These are phyloP conservation scores for Styela plicata DNA, from an alignment of 23 tunicate genomes.

Conservation along the genomic window DNA sequence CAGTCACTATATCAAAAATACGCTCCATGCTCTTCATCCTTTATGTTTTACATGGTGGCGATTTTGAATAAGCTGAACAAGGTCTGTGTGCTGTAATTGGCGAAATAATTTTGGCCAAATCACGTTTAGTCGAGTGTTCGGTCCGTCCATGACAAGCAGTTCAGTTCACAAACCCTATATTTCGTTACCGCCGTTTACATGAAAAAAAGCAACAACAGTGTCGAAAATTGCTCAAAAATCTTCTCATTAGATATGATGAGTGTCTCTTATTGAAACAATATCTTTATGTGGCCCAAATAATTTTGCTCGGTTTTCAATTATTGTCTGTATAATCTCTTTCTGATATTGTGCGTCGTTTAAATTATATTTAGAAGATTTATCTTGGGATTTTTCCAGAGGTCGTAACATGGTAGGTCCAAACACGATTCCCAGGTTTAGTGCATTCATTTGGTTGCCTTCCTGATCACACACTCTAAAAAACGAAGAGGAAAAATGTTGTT, in stretches of 20 bases:
- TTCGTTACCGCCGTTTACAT: too few relatives aligned
- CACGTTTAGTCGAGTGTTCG: too few relatives aligned
- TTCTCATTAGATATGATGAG: constrained; percentile 8
- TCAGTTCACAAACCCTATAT: too few relatives aligned
- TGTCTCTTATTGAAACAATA: constrained; percentile 1
- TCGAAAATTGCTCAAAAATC: too few relatives aligned
- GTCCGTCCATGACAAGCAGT: too few relatives aligned
- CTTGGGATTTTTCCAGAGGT: constrained; percentile 50
- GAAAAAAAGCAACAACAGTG: too few relatives aligned
- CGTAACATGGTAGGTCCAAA: constrained; percentile 90
- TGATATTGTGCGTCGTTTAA: constrained; percentile 70
- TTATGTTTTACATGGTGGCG: too few relatives aligned
- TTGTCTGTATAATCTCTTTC: constrained; percentile 49
- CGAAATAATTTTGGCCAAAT: too few relatives aligned
- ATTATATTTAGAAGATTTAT: constrained; percentile 10
- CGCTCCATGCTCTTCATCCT: too few relatives aligned
- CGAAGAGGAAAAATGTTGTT: not conserved
- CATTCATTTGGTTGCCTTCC: constrained; percentile 67
- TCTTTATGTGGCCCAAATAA: constrained; percentile 32
- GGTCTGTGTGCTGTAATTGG: too few relatives aligned
- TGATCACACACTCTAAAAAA: constrained; percentile 48
- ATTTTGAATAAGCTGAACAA: too few relatives aligned
- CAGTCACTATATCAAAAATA: too few relatives aligned
- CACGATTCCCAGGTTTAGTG: constrained; percentile 80
- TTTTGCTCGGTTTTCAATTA: constrained; percentile 52